Conservation (phyloP, 2,888 invertebrate genomes). For the Acronicta alni region DNA sequence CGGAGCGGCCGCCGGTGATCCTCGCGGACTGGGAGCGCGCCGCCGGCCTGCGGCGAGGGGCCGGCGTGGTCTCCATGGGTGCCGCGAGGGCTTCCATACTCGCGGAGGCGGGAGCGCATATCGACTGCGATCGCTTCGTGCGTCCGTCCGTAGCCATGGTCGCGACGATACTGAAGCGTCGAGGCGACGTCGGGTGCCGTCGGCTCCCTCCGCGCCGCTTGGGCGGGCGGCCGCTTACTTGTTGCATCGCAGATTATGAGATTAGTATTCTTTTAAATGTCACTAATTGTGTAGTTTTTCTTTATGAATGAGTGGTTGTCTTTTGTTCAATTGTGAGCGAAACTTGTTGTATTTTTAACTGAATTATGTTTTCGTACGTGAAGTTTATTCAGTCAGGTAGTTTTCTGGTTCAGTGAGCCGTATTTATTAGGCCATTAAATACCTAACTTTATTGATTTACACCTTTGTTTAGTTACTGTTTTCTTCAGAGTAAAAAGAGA, state of each 20-base stretch:
- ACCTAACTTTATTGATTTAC: conserved; percentile 46
- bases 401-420: conserved; percentile 48
- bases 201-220: conserved; percentile 61
- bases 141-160: conserved; percentile 91
- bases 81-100: conserved; percentile 91
- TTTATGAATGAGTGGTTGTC: conserved; percentile 56
- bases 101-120: conserved; percentile 92
- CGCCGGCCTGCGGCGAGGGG: conserved; percentile 91
- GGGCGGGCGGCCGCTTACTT: conserved; percentile 72
- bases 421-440: conserved; percentile 41
- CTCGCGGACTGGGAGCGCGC: conserved; percentile 94
- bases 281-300: conserved; percentile 65
- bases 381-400: conserved; percentile 46
- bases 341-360: conserved; percentile 19
- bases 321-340: conserved; percentile 14
- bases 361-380: conserved; percentile 17
- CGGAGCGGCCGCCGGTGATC: conserved; percentile 91
- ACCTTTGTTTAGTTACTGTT: conserved; percentile 35
- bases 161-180: conserved; percentile 84
- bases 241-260: conserved; percentile 79
- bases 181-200: conserved; percentile 15
- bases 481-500: conserved; percentile 36
- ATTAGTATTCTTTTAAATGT: conserved; percentile 77
- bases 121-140: conserved; percentile 93
- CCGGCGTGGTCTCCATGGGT: conserved; percentile 88